phyloP scores from a whole-genome alignment of 1,140 invertebrate species.

The Apocrypta bakeri region DNA sequence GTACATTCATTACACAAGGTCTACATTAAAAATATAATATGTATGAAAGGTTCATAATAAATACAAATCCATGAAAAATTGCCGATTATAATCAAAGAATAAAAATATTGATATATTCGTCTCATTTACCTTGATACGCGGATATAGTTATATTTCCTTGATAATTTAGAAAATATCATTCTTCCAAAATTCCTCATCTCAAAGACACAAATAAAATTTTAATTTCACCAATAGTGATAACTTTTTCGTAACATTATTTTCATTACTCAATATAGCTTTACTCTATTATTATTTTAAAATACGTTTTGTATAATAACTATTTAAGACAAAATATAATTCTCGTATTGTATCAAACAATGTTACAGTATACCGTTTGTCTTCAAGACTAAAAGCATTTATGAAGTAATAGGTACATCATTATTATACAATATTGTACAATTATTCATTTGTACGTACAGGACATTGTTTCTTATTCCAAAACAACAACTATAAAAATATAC shows the following conservation, averaged over 20 bases:
- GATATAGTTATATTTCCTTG: not conserved
- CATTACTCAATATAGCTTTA: not conserved
- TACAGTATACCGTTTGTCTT: not conserved
- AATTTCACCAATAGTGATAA: slow-evolving; percentile 36
- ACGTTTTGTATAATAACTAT: not conserved
- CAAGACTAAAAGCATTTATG: slow-evolving; percentile 2
- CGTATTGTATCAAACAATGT: slow-evolving; percentile 37
- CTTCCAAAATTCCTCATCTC: not conserved
- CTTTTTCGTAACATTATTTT: not conserved
- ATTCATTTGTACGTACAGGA: slow-evolving; percentile 29
- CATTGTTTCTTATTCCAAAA: slow-evolving; percentile 31
- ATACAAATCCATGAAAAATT: slow-evolving; percentile 11
- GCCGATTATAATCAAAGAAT: not conserved
- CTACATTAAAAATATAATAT: slow-evolving; percentile 7
- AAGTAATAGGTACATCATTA: slow-evolving; percentile 23
- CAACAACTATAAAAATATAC: slow-evolving; percentile 52
- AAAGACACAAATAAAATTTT: slow-evolving; percentile 31
- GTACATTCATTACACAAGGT: not conserved
- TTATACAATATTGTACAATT: slow-evolving; percentile 35
- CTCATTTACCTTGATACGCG: not conserved
- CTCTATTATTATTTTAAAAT: slow-evolving; percentile 36
- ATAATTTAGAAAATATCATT: not conserved
- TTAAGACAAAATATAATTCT: slow-evolving; percentile 43
- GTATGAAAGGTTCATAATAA: not conserved
- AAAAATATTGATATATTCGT: slow-evolving; percentile 18